These are phyloP conservation scores for Lysandra bellargus DNA, from an alignment of 2,888 invertebrate species.

Conservation along the genomic window DNA sequence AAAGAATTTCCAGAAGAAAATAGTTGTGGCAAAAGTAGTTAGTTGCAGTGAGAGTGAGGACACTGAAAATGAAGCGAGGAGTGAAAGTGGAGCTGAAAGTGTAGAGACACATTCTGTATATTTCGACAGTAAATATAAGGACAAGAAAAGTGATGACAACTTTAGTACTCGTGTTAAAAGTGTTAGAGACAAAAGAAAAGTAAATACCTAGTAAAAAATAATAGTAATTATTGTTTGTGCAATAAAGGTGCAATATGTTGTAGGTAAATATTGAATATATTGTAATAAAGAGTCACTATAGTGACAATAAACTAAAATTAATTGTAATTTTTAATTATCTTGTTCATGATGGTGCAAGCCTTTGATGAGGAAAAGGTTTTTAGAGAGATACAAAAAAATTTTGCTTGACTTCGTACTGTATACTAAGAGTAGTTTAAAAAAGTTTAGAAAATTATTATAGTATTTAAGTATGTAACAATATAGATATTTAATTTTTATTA, in stretches of 20 bases:
- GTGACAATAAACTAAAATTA: not conserved
- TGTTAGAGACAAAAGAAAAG: slow-evolving; percentile 41
- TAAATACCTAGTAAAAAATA: slow-evolving; percentile 37
- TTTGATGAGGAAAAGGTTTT: not conserved
- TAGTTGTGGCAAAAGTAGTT: slow-evolving; percentile 74
- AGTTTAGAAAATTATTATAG: too few species aligned
- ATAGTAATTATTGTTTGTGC: slow-evolving; percentile 44
- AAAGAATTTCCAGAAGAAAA: slow-evolving; percentile 53
- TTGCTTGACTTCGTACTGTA: too few species aligned
- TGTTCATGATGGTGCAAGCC: not conserved
- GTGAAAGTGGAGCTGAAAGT: slow-evolving; percentile 93
- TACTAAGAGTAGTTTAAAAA: too few species aligned
- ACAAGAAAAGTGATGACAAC: slow-evolving; percentile 58
- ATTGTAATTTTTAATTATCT: not conserved
- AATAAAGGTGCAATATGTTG: slow-evolving; percentile 54
- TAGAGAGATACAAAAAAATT: too few species aligned
- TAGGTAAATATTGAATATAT: not conserved
- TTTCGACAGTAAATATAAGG: slow-evolving; percentile 85
- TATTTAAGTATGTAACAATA: too few species aligned
- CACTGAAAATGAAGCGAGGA: slow-evolving; percentile 89
- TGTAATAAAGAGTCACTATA: slow-evolving; percentile 2
- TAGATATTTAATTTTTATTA: not conserved
- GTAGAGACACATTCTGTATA: slow-evolving; percentile 93
- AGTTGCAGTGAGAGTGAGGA: slow-evolving; percentile 89
- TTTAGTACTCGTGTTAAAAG: slow-evolving; percentile 41